Conservation (phyloP, 2,888 invertebrate species). For the Gymnocheta viridis region DNA sequence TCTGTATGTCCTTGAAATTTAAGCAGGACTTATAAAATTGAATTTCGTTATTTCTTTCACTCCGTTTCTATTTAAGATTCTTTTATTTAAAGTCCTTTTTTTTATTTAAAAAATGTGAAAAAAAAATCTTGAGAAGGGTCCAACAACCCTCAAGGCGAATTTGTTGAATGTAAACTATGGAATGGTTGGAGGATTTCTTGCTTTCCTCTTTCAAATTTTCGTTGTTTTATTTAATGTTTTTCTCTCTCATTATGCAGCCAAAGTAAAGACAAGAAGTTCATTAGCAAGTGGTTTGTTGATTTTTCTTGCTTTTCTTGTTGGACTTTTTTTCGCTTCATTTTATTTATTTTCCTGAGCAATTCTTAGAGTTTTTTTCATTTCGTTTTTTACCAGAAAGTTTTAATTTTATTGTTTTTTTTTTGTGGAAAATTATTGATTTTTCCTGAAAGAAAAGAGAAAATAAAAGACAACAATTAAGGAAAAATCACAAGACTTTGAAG, state of each 20-base stretch:
- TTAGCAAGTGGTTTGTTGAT: conserved; percentile 60
- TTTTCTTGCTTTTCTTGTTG: conserved; percentile 37
- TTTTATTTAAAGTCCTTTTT: conserved; percentile 12
- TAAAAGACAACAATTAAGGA: conserved; percentile 14
- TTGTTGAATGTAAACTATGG: conserved; percentile 4
- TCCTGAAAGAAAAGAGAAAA: neutral
- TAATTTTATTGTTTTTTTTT: neutral
- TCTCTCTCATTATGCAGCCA: conserved; percentile 43
- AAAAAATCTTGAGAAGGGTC: conserved; percentile 26
- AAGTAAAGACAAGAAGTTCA: conserved; percentile 59
- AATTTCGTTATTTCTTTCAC: neutral
- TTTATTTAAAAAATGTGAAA: neutral
- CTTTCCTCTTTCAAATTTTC: conserved; percentile 2
- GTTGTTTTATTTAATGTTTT: conserved; percentile 33
- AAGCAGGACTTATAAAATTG: neutral
- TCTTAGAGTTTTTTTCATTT: neutral
- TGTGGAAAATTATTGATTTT: conserved; percentile 44
- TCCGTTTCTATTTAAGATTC: neutral
- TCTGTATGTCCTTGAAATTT: too few species aligned
- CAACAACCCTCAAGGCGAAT: conserved; percentile 37
- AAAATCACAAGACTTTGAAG: conserved; percentile 14
- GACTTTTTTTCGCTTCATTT: neutral
- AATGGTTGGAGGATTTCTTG: conserved; percentile 18
- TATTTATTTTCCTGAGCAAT: neutral
- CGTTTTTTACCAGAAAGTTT: neutral